Conservation (phyloP, 2,797 vertebrate genomes). For the Sebastes kiyomatsui region DNA sequence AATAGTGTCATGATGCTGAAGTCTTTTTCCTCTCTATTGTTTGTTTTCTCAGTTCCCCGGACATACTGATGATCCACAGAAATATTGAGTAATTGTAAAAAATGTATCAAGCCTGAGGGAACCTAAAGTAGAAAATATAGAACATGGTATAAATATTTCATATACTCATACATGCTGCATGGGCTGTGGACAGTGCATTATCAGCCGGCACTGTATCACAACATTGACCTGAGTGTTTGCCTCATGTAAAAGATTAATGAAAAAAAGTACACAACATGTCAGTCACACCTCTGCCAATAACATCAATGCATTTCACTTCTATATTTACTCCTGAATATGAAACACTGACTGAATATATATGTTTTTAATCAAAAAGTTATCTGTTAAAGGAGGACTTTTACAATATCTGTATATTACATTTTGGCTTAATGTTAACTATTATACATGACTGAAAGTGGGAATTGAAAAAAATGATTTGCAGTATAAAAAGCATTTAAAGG, state of each 20-base stretch:
- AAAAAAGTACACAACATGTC: background rate
- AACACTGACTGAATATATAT: background rate
- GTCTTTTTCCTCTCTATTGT: background rate
- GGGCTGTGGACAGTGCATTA: constrained; percentile 25
- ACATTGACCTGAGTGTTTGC: constrained; percentile 46
- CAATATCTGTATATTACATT: background rate
- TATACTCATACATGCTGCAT: constrained; percentile 14
- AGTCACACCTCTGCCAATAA: background rate
- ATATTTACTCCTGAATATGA: background rate
- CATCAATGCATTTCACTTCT: background rate
- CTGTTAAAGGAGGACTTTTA: background rate
- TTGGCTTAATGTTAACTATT: background rate
- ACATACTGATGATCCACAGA: background rate
- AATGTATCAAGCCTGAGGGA: background rate
- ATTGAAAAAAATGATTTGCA: background rate
- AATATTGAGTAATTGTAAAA: background rate
- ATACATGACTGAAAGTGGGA: background rate
- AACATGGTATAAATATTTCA: constrained; percentile 39
- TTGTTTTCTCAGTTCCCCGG: background rate
- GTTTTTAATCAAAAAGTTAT: background rate
- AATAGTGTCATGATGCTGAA: background rate
- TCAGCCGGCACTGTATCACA: constrained; percentile 16
- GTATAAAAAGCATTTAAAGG: background rate
- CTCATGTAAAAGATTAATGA: constrained; percentile 51
- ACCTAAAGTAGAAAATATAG: constrained; percentile 3